Evolutionary conservation across 2,888 invertebrate species (phyloP), one percentile per base, ranked within the genome.

Genomic region (Erannis defoliaria): DNA sequence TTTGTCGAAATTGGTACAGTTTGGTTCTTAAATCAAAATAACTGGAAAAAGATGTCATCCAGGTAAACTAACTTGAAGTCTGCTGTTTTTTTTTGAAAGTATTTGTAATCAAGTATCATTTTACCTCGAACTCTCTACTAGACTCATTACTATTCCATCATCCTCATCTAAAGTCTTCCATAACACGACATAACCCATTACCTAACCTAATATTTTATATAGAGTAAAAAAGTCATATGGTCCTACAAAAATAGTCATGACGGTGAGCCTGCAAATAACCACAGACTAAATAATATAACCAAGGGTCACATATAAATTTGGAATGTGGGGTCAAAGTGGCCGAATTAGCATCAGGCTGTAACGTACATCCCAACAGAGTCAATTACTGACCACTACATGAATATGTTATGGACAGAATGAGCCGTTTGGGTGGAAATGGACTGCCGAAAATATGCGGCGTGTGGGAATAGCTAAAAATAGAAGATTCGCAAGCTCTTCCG

Each of bases 321-420:
- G 14, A 5, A 42, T 16, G 50, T 48, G 48, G 45, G 55, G 51
- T 62, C 53, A 56, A 23, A 45, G 45, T 10, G 46, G 51, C 42
- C 29, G 48, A 53, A 56, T 53, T 56, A 62, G 55, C 56, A 26
- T 53, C 51, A 23, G 16, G 6, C 33, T 29, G 31, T 54, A 40
- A 37, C 40, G 35, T 37, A 55, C 40, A 38, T 40, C 19, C 42
- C 29, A 1, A 8, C 50, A 40, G 40, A 40, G 48, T 60, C 42
- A 54, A 54, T 60, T 60, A 49, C 62, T 58, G 58, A 31, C 43
- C 57, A 37, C 43, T 57, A 58, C 54, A 48, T 38, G 49, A 48
- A 37, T 50, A 16, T 18, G 26, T 63, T 37, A 56, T 29, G 26
- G 46, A 0, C 10, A 43, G 19, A 45, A 45, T 9, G 29, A 9